These are phyloP conservation scores for Lagopus muta DNA, from an alignment of 2,113 vertebrate genomes.

Conservation along the genomic window DNA sequence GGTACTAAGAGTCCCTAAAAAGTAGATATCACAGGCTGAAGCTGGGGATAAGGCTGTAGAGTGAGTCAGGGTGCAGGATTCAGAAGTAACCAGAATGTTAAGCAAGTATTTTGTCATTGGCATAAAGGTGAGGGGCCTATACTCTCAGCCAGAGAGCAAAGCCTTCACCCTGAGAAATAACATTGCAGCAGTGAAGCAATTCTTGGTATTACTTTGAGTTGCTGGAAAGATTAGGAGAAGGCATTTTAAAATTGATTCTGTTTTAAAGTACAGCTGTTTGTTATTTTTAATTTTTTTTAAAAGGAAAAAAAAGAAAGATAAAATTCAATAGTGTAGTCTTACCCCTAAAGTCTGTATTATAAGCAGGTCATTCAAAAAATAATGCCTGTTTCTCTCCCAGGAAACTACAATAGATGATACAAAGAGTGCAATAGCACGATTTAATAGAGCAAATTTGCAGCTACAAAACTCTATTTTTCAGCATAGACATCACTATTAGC, in stretches of 20 bases:
- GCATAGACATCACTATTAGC: too few species aligned
- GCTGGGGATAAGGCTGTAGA: not conserved
- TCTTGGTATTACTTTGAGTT: not conserved
- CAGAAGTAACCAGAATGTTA: not conserved
- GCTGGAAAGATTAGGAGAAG: not conserved
- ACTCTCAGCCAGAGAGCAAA: not conserved
- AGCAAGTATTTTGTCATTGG: not conserved
- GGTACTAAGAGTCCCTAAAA: not conserved
- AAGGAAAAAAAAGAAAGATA: not conserved
- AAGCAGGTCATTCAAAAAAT: too few species aligned
- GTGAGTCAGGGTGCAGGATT: not conserved
- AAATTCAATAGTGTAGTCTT: not conserved
- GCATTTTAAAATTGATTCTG: not conserved
- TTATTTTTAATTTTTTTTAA: not conserved
- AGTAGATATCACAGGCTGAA: not conserved
- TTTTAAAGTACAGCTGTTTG: not conserved
- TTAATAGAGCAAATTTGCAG: too few species aligned
- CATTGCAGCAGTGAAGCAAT: not conserved
- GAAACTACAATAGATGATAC: too few species aligned
- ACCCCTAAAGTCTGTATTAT: not conserved
- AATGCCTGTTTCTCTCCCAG: too few species aligned
- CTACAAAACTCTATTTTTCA: too few species aligned
- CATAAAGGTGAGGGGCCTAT: not conserved
- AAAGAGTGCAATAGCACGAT: too few species aligned
- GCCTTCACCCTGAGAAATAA: not conserved